Percentiles rank a stretch among this genome's conserved stretches.
Evolutionary conservation across 1,140 invertebrate genomes (phyloP).

Genomic region (Ostrea edulis): DNA sequence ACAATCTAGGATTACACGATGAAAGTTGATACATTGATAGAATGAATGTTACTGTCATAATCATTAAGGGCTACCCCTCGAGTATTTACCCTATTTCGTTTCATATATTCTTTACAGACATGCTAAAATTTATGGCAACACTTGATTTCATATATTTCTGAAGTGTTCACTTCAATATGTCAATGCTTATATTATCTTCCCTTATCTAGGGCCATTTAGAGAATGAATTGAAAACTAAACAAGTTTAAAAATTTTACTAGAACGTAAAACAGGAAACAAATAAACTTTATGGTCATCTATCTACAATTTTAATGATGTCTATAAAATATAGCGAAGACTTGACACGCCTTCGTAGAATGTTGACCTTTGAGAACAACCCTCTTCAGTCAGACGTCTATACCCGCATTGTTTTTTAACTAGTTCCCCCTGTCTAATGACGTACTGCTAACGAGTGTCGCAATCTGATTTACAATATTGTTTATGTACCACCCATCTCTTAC

Average conservation of each 20-base stretch:
- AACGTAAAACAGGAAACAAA: background rate
- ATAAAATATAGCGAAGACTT: slow-evolving; percentile 19
- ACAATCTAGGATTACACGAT: too few species aligned
- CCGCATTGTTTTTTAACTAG: background rate
- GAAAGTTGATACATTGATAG: too few species aligned
- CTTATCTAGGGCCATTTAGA: slow-evolving; percentile 25
- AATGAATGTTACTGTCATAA: too few species aligned
- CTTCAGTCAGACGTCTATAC: background rate
- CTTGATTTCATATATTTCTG: slow-evolving; percentile 31
- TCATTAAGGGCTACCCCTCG: background rate
- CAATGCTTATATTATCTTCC: slow-evolving; percentile 12
- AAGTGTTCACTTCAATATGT: slow-evolving; percentile 21
- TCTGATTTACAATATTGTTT: slow-evolving; percentile 29
- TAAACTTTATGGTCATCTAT: slow-evolving; percentile 30
- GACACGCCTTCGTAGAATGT: slow-evolving; percentile 22
- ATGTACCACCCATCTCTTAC: background rate
- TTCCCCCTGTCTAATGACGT: background rate
- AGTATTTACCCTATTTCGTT: slow-evolving; percentile 23
- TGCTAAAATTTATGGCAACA: slow-evolving; percentile 15
- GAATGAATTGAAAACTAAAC: slow-evolving; percentile 33
- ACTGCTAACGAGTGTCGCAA: background rate
- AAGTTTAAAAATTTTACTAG: slow-evolving; percentile 23
- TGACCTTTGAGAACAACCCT: slow-evolving; percentile 24
- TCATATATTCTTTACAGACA: slow-evolving; percentile 8
- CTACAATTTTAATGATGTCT: slow-evolving; percentile 32